Conservation (phyloP, 2,113 vertebrate genomes). For the Xerus inauris region DNA sequence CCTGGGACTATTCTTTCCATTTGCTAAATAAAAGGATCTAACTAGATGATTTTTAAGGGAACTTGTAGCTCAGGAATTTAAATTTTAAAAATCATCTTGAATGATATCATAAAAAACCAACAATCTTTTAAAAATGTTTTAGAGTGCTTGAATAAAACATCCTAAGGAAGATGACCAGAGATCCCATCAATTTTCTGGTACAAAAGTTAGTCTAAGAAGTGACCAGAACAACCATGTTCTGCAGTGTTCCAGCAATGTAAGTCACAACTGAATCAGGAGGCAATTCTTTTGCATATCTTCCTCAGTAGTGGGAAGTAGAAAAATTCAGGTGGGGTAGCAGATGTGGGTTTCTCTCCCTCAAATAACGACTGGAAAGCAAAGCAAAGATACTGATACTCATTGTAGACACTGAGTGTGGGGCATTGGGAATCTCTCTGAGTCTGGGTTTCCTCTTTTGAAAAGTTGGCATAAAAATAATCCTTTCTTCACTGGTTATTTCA, state of each 20-base stretch:
- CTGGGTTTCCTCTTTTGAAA: constrained; percentile 4
- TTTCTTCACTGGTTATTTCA: not conserved
- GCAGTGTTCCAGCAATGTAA: not conserved
- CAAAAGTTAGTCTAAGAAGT: not conserved
- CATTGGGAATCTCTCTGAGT: not conserved
- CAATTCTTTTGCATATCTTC: not conserved
- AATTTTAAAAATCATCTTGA: constrained; percentile 50
- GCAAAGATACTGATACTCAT: not conserved
- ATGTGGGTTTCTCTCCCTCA: not conserved
- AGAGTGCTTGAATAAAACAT: not conserved
- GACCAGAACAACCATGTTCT: not conserved
- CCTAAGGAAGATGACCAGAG: not conserved
- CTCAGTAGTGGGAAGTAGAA: not conserved
- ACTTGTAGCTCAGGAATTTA: not conserved
- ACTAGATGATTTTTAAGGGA: not conserved
- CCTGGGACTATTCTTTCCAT: not conserved
- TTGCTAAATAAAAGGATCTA: not conserved
- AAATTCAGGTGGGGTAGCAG: not conserved
- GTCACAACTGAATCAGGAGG: not conserved
- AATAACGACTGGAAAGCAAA: not conserved
- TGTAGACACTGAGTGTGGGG: not conserved
- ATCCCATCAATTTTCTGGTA: not conserved
- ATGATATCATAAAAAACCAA: not conserved
- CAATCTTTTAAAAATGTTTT: constrained; percentile 6
- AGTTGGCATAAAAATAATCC: not conserved